Conservation (phyloP, 2,113 vertebrate genomes). For the Polypterus bichir region DNA sequence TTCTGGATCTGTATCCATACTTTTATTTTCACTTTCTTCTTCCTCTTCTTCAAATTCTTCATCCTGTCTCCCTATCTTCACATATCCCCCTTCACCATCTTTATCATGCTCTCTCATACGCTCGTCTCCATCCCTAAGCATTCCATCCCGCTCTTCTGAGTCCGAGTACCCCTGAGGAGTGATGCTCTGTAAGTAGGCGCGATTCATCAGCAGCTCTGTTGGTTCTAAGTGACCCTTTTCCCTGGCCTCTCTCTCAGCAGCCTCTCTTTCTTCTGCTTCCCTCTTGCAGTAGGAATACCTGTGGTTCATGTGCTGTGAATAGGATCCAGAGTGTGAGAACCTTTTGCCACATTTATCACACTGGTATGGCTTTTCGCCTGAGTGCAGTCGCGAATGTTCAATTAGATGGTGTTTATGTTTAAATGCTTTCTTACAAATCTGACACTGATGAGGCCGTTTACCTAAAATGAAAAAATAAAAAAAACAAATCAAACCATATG, state of each 20-base stretch:
- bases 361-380: conserved; percentile 97
- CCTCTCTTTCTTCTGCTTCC: conserved; percentile 95
- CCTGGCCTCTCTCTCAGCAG: conserved; percentile 84
- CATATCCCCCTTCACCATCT: conserved; percentile 76
- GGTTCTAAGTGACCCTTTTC: conserved; percentile 93
- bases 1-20: conserved; percentile 96
- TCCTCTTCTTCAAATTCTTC: conserved; percentile 94
- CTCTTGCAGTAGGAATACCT: conserved; percentile 98
- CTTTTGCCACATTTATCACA: conserved; percentile 97
- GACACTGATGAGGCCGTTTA: conserved; percentile 97
- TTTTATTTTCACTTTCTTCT: conserved; percentile 93
- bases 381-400: conserved; percentile 94
- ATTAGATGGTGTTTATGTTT: conserved; percentile 99
- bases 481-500: conserved; percentile 14
- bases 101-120: conserved; percentile 80
- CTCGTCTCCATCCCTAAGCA: conserved; percentile 73
- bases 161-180: conserved; percentile 88
- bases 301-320: conserved; percentile 99
- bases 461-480: conserved; percentile 61
- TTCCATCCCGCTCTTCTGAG: conserved; percentile 82
- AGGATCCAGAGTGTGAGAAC: conserved; percentile 97
- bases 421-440: conserved; percentile 99
- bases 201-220: conserved; percentile 91
- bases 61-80: conserved; percentile 77
- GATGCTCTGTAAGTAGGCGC: conserved; percentile 91